Evolutionary conservation across 1,140 invertebrate genomes (phyloP), one percentile per base, ranked within the genome.

Genomic region (Neodiprion fabricii): DNA sequence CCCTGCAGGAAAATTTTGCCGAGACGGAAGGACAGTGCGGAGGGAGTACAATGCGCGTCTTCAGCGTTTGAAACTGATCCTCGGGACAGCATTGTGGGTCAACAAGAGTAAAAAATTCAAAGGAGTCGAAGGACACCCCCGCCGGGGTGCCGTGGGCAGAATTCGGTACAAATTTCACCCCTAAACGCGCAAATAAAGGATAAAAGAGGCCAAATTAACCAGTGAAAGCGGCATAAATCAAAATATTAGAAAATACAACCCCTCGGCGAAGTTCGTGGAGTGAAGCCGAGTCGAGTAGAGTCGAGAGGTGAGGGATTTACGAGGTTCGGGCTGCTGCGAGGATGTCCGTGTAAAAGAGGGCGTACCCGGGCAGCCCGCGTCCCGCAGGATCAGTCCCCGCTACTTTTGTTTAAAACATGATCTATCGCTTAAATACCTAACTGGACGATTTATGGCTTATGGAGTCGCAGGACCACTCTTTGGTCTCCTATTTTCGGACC

Each of bases 331-430:
- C 53, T 74, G 66, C 72, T 67, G 69, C 76, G 77, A 65, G 76
- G 76, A 49, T 74, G 66, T 71, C 67, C 67, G 70, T 77, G 72
- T 76, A 78, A 76, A 78, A 83, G 80, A 83, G 76, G 76, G 76
- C 76, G 77, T 77, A 73, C 71, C 79, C 75, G 72, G 73, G 67
- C 69, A 28, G 75, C 76, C 73, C 71, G 72, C 74, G 21, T 23
- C 17, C 14, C 66, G 23, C 48, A 17, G 48, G 28, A 68, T 50
- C 12, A 61, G 47, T 72, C 68, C 67, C 40, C 23, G 23, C 71
- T 72, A 85, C 83, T 85, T 85, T 86, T 86, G 84, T 87, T 87
- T 87, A 86, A 86, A 85, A 85, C 79, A 84, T 86, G 85, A 87
- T 86, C 83, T 86, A 87, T 86, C 78, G 84, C 82, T 86, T 85